Conservation (phyloP, 2,888 invertebrate genomes). For the Ornithoptera priamus region DNA sequence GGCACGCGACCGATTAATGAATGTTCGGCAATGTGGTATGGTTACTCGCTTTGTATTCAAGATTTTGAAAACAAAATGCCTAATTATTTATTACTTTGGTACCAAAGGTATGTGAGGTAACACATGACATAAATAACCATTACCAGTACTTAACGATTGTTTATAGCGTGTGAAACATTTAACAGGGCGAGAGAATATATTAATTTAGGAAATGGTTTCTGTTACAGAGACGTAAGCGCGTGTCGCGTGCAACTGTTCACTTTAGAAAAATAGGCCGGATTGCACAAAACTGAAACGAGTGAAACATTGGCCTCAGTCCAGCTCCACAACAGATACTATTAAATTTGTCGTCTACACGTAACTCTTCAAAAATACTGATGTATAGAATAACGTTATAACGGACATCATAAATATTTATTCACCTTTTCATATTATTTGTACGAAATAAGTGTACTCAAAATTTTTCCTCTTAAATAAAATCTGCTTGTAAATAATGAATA, state of each 20-base stretch:
- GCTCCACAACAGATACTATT: slow-evolving; percentile 41
- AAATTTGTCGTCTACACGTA: slow-evolving; percentile 13
- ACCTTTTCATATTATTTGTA: not conserved
- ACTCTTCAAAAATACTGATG: not conserved
- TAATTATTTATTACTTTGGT: not conserved
- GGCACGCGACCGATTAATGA: slow-evolving; percentile 55
- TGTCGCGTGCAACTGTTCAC: slow-evolving; percentile 72
- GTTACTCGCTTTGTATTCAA: slow-evolving; percentile 8
- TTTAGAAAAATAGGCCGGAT: slow-evolving; percentile 77
- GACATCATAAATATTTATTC: not conserved
- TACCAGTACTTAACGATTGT: not conserved
- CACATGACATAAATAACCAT: not conserved
- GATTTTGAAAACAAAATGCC: not conserved
- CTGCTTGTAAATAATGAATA: too few species aligned
- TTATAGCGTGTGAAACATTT: not conserved
- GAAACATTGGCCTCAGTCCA: slow-evolving; percentile 70
- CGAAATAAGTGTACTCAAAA: not conserved
- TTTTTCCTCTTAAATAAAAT: too few species aligned
- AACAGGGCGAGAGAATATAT: not conserved
- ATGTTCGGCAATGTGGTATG: slow-evolving; percentile 36
- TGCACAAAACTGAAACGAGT: slow-evolving; percentile 74
- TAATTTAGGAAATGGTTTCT: slow-evolving; percentile 61
- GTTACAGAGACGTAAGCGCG: slow-evolving; percentile 40
- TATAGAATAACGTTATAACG: not conserved
- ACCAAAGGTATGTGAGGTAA: not conserved